These are phyloP conservation scores for Chionomys nivalis DNA, from an alignment of 2,113 vertebrate species.

Conservation along the genomic window DNA sequence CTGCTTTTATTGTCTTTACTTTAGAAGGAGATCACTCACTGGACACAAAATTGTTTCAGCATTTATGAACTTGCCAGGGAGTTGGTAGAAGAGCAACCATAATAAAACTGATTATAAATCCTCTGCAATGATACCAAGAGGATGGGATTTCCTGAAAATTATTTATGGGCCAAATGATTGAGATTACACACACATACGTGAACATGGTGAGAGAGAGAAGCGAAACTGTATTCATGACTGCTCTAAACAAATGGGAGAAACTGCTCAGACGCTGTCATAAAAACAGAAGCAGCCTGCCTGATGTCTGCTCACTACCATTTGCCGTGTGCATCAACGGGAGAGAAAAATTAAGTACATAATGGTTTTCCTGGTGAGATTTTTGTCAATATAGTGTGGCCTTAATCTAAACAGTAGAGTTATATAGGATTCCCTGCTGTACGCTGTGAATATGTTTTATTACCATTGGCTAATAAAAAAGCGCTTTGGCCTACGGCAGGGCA, in stretches of 20 bases:
- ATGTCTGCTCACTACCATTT: neutral
- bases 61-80: neutral
- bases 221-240: neutral
- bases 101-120: neutral
- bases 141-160: neutral
- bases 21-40: neutral
- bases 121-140: neutral
- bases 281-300: neutral
- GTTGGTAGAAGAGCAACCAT: neutral
- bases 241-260: neutral
- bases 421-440: too few species aligned
- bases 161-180: neutral
- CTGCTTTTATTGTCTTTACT: neutral
- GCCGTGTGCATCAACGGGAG: neutral
- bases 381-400: neutral
- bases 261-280: neutral
- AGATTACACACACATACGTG: neutral
- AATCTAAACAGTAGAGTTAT: neutral
- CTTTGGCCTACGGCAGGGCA: too few species aligned
- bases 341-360: neutral
- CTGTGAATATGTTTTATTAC: too few species aligned
- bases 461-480: too few species aligned
- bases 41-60: neutral
- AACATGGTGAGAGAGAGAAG: neutral
- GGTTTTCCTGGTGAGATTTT: constrained; percentile 1